Conservation (phyloP, 1,140 invertebrate genomes). For the Drosophila arizonae region DNA sequence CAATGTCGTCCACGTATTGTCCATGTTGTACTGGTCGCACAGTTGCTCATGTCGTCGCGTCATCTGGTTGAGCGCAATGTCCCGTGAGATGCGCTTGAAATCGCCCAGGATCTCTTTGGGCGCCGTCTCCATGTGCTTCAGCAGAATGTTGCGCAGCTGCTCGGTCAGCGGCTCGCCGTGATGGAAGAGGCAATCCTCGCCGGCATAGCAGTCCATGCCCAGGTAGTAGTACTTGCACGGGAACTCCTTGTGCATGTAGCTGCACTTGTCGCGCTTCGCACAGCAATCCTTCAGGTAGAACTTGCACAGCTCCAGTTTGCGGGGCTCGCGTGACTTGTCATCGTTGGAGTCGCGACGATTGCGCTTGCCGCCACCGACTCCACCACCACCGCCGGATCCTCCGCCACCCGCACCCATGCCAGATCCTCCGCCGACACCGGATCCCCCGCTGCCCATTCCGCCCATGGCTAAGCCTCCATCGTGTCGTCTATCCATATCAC, state of each 20-base stretch:
- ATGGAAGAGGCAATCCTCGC: slow-evolving; percentile 95
- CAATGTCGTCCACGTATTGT: slow-evolving; percentile 47
- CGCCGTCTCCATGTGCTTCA: slow-evolving; percentile 94
- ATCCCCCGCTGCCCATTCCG: too few species aligned
- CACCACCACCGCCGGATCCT: slow-evolving; percentile 47
- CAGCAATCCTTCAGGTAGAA: slow-evolving; percentile 98
- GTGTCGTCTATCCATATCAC: slow-evolving; percentile 77
- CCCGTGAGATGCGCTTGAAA: slow-evolving; percentile 90
- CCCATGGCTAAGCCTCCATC: slow-evolving; percentile 26
- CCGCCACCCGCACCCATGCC: slow-evolving; percentile 9
- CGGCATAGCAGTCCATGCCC: slow-evolving; percentile 92
- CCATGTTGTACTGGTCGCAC: slow-evolving; percentile 84
- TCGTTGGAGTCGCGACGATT: slow-evolving; percentile 58
- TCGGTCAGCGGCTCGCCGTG: slow-evolving; percentile 93
- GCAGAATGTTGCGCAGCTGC: slow-evolving; percentile 86
- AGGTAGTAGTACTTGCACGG: slow-evolving; percentile 99
- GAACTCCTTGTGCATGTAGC: slow-evolving; percentile 98
- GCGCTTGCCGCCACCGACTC: slow-evolving; percentile 66
- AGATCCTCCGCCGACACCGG: slow-evolving; percentile 39
- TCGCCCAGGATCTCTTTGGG: slow-evolving; percentile 95
- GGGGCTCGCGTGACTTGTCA: slow-evolving; percentile 90
- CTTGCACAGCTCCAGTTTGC: slow-evolving; percentile 97
- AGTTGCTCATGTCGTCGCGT: slow-evolving; percentile 87
- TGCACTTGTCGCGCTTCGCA: slow-evolving; percentile 96
- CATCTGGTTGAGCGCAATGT: slow-evolving; percentile 89